Evolutionary conservation across 2,113 vertebrate species (phyloP), one percentile per base, ranked within the genome.

Genomic region (Helogale parvula): DNA sequence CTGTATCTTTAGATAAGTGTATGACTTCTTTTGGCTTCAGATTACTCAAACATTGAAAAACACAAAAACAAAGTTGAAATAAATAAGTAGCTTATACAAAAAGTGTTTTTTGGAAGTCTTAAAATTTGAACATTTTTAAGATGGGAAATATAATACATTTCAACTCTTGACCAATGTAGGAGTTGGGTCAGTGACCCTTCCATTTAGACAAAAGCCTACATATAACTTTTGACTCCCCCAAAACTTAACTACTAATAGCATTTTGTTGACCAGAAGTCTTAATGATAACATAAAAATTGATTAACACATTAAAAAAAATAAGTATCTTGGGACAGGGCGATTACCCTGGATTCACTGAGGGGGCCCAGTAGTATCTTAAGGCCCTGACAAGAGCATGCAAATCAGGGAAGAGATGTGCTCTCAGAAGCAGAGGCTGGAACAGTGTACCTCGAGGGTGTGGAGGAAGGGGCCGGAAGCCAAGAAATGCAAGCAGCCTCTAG

Each of bases 381-480:
- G 27, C 45, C 21, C 65, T 50, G 72, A 3, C 45, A 33, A 38
- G 41, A 60, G 1, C 4, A 1, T 35, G 63, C 27, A 16, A n/a
- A 47, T 57, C 71, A 63, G 47, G 52, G 57, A 38, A 21, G 23
- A 41, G 13, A 57, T 0, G 5, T 31, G 23, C 33, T 4, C 13
- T 9, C 3, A 3, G 79, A 31, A n/a, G 27, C 7, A 13, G 57
- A 74, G 17, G n/a, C 47, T 23, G 47, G 69, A 27, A 7, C 1
- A 19, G 3, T 0, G 14, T 2, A 4, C 29, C 45, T 25, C 77
- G 50, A 57, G 83, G 35, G n/a, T 0, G 3, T 3, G 3, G 9
- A 79, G 45, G 25, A 17, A 12, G 35, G 10, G 0, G 0, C 5
- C 29, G 19, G 5, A 21, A 65, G 52, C 52, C 60, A 71, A 69